phyloP scores from a whole-genome alignment of 53 echinoderm and acorn worm species.

The Pentamera pediparva region DNA sequence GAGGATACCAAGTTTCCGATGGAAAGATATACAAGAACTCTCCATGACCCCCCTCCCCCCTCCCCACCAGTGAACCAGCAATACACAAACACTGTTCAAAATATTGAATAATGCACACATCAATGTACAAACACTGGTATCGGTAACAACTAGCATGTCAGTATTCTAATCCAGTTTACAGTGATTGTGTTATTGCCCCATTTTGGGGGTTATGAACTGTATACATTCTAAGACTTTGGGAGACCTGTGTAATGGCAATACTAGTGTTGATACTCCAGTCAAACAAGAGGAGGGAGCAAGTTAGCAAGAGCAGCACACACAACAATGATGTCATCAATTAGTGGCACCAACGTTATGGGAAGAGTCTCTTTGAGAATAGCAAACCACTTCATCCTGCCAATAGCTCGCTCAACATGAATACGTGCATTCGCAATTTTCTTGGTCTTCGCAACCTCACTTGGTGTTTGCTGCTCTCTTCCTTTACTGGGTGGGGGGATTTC shows the following conservation, averaged over 20 bases:
- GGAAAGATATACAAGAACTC: no score
- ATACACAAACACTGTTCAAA: not conserved
- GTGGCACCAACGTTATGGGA: constrained; percentile 26
- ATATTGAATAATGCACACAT: not conserved
- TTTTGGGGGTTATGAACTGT: no score
- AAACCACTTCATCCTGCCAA: constrained; percentile 59
- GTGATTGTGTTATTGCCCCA: no score
- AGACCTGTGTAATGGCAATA: no score
- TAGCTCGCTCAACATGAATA: constrained; percentile 50
- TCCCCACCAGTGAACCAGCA: no score
- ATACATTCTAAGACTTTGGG: no score
- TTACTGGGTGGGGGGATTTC: constrained; percentile 53
- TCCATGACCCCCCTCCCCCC: no score
- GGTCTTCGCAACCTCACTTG: constrained; percentile 34
- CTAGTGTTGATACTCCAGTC: no score
- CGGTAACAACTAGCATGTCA: not conserved
- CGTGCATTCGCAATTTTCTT: constrained; percentile 46
- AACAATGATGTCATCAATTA: constrained; percentile 40
- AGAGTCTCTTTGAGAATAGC: constrained; percentile 35
- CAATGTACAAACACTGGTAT: not conserved
- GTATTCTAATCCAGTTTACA: no score
- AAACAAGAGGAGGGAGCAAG: constrained; percentile 29
- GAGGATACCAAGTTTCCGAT: no score
- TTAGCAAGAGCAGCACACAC: constrained; percentile 51
- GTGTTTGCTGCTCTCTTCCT: constrained; percentile 31